Conservation (phyloP, 2,797 vertebrate genomes). For the Channa striata region DNA sequence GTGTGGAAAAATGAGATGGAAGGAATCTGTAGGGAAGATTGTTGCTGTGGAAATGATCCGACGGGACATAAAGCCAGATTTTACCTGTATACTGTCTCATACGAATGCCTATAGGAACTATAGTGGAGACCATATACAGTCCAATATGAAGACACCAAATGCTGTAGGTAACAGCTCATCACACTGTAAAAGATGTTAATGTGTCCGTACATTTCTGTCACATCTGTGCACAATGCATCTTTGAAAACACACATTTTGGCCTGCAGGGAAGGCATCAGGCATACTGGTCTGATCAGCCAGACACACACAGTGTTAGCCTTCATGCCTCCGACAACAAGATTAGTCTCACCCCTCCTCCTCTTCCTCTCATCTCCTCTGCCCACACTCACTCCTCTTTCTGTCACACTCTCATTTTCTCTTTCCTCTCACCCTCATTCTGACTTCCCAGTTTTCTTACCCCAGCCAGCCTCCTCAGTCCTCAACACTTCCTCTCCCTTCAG, state of each 20-base stretch:
- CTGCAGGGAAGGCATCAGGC: constrained; percentile 32
- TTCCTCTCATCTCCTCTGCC: constrained; percentile 24
- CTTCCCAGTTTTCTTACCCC: constrained; percentile 45
- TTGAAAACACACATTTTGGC: constrained; percentile 24
- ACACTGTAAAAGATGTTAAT: constrained; percentile 19
- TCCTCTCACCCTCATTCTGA: constrained; percentile 33
- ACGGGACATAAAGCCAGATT: constrained; percentile 12
- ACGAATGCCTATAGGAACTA: not conserved
- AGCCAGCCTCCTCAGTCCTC: constrained; percentile 13
- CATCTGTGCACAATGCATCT: constrained; percentile 24
- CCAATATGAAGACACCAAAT: not conserved
- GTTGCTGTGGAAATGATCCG: constrained; percentile 15
- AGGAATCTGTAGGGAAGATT: not conserved
- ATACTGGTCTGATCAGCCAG: constrained; percentile 49
- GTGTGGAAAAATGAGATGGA: not conserved
- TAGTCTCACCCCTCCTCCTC: constrained; percentile 54
- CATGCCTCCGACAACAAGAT: constrained; percentile 56
- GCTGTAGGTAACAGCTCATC: constrained; percentile 3
- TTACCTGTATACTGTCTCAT: constrained; percentile 1
- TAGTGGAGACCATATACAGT: too few relatives aligned
- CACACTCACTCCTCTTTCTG: constrained; percentile 33
- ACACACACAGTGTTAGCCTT: constrained; percentile 46
- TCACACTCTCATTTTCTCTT: constrained; percentile 45
- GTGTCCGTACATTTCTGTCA: constrained; percentile 33
- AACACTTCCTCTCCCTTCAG: constrained; percentile 12